Evolutionary conservation across 1,140 invertebrate species (phyloP).

Genomic region (Drosophila gunungcola): DNA sequence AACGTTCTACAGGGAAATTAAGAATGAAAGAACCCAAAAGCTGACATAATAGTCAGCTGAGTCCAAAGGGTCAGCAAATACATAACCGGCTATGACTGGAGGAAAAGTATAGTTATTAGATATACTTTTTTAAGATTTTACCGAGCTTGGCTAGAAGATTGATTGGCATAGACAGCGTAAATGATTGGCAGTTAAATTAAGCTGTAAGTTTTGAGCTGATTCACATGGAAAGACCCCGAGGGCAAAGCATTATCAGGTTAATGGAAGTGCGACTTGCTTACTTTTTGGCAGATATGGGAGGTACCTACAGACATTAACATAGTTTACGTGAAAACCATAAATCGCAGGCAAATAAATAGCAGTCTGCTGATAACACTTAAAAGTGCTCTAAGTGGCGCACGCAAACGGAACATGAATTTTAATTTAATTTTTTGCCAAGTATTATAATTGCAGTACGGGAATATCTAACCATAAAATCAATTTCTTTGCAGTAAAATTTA

Average conservation of each 20-base stretch:
- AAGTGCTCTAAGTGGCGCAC: conserved; percentile 17
- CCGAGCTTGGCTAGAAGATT: conserved; percentile 11
- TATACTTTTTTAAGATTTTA: not conserved
- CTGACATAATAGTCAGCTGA: conserved; percentile 40
- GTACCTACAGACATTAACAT: conserved; percentile 32
- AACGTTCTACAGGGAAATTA: conserved; percentile 15
- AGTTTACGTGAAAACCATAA: conserved; percentile 27
- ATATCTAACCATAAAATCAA: too few species aligned
- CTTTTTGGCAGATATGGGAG: conserved; percentile 20
- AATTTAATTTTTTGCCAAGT: not conserved
- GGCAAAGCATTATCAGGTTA: conserved; percentile 19
- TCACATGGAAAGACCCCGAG: conserved; percentile 20
- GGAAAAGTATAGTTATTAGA: conserved; percentile 21
- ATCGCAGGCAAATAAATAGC: conserved; percentile 10
- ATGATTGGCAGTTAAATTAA: conserved; percentile 33
- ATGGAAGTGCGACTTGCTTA: conserved; percentile 23
- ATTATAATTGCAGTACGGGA: not conserved
- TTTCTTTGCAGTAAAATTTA: too few species aligned
- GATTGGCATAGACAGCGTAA: conserved; percentile 34
- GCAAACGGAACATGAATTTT: conserved; percentile 27
- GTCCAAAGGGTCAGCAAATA: conserved; percentile 48
- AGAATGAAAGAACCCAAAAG: conserved; percentile 35
- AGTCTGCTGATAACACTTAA: conserved; percentile 30
- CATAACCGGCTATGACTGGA: conserved; percentile 6
- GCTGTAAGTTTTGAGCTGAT: conserved; percentile 11